Evolutionary conservation across 2,797 vertebrate genomes (phyloP).

Genomic region (Linurgus olivaceus): DNA sequence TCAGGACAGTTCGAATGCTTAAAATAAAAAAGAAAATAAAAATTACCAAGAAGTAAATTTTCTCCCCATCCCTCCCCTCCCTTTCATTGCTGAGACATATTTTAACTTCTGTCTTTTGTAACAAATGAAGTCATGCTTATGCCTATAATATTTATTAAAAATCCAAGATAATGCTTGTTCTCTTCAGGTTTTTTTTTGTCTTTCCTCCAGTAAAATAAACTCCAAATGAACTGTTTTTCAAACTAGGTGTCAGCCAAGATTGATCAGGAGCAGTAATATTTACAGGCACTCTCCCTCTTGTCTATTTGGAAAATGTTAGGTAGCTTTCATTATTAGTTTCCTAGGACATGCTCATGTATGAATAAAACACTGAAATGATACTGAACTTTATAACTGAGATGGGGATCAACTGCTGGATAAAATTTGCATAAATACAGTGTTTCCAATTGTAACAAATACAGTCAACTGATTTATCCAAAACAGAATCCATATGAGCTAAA

Average conservation of each 20-base stretch:
- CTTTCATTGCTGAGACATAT: neutral
- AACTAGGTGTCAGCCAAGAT: neutral
- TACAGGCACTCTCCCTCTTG: neutral
- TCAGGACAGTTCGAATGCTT: slow-evolving; percentile 87
- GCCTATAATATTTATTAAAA: neutral
- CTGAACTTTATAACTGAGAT: neutral
- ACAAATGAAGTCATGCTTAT: neutral
- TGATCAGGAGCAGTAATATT: neutral
- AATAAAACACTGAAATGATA: neutral
- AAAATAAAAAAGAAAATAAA: neutral
- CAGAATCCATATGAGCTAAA: neutral
- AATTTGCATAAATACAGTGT: neutral
- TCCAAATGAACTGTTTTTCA: neutral
- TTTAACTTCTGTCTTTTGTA: neutral
- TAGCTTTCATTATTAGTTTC: neutral
- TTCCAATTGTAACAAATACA: neutral
- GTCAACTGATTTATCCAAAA: neutral
- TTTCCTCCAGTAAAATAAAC: neutral
- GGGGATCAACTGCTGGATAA: neutral
- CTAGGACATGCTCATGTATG: neutral
- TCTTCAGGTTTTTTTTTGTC: neutral
- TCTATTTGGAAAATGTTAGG: neutral
- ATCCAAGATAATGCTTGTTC: neutral
- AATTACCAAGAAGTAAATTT: neutral
- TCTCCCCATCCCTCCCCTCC: neutral